A percentile compares a stretch with the other conserved stretches of the same genome.
Evolutionary conservation across 1,140 invertebrate genomes (phyloP).

Genomic region (Drosophila erecta): DNA sequence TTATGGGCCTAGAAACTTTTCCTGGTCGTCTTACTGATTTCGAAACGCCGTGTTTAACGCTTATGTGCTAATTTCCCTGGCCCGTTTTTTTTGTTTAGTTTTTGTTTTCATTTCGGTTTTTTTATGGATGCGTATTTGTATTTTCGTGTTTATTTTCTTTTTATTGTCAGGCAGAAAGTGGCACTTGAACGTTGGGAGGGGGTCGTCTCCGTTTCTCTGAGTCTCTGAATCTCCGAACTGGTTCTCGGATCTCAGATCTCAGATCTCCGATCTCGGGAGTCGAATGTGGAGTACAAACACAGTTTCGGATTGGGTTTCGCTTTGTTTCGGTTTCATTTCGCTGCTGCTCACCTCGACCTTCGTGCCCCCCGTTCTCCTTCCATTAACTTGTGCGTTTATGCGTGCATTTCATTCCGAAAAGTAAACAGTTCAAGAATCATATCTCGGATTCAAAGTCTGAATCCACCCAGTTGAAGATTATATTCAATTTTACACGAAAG

Average conservation of each 20-base stretch:
- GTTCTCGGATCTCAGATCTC: slow-evolving; percentile 27
- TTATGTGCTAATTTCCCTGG: slow-evolving; percentile 50
- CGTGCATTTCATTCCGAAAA: slow-evolving; percentile 1
- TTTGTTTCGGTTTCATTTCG: slow-evolving; percentile 34
- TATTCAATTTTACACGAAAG: background rate
- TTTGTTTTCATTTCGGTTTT: slow-evolving; percentile 32
- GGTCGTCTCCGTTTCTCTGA: slow-evolving; percentile 8
- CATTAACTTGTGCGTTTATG: slow-evolving; percentile 1
- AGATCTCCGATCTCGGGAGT: slow-evolving; percentile 13
- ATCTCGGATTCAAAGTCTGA: background rate
- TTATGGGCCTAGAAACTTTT: slow-evolving; percentile 50
- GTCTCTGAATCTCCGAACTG: slow-evolving; percentile 19
- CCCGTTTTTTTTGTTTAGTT: slow-evolving; percentile 28
- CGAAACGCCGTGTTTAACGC: slow-evolving; percentile 42
- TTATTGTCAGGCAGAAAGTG: slow-evolving; percentile 47
- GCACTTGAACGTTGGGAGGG: slow-evolving; percentile 33
- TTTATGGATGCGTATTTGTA: slow-evolving; percentile 44
- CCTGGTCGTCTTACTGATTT: slow-evolving; percentile 20
- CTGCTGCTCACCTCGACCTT: slow-evolving; percentile 32
- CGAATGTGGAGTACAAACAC: slow-evolving; percentile 22
- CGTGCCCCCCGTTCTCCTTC: slow-evolving; percentile 14
- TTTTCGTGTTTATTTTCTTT: slow-evolving; percentile 56
- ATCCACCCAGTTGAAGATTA: background rate
- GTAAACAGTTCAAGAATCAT: background rate
- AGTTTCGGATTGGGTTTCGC: slow-evolving; percentile 32